phyloP scores from a whole-genome alignment of 37 sponge, comb jelly and placozoan genomes.

The Beroe forskalii region DNA sequence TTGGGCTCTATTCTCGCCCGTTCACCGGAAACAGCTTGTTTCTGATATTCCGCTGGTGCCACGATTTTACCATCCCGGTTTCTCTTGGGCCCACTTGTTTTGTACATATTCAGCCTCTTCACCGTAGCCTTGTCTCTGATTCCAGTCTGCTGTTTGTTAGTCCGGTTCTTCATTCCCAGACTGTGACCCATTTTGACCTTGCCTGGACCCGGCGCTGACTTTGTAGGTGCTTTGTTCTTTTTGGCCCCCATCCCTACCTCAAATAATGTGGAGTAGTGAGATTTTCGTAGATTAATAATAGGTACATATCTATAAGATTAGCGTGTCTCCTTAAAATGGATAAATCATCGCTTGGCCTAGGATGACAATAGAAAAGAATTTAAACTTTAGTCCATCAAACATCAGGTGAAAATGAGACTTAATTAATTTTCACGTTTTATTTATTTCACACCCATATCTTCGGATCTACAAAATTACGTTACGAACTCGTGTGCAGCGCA shows the following conservation, averaged over 20 bases:
- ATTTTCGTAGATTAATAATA: no score
- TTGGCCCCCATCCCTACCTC: background rate
- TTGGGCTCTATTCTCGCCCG: constrained; percentile 95
- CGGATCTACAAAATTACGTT: background rate
- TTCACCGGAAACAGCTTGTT: constrained; percentile 77
- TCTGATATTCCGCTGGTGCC: constrained; percentile 88
- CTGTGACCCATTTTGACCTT: constrained; percentile 45
- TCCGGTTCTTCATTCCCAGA: constrained; percentile 20
- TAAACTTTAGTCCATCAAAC: no score
- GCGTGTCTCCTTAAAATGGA: no score
- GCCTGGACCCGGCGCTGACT: constrained; percentile 7
- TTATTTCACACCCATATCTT: no score
- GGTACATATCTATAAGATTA: no score
- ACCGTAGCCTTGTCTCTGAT: constrained; percentile 89
- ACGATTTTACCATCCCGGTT: constrained; percentile 81
- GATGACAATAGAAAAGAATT: no score
- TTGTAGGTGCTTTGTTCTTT: background rate
- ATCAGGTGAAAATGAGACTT: no score
- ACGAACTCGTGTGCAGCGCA: background rate
- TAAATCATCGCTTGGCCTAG: no score
- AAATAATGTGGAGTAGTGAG: no score
- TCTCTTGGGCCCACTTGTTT: constrained; percentile 75
- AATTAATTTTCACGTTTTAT: no score
- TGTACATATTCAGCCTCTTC: constrained; percentile 94
- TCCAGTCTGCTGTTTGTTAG: constrained; percentile 31